Evolutionary conservation across 92 coral and sea anemone species (phyloP).

Genomic region (Pocillopora meandrina): DNA sequence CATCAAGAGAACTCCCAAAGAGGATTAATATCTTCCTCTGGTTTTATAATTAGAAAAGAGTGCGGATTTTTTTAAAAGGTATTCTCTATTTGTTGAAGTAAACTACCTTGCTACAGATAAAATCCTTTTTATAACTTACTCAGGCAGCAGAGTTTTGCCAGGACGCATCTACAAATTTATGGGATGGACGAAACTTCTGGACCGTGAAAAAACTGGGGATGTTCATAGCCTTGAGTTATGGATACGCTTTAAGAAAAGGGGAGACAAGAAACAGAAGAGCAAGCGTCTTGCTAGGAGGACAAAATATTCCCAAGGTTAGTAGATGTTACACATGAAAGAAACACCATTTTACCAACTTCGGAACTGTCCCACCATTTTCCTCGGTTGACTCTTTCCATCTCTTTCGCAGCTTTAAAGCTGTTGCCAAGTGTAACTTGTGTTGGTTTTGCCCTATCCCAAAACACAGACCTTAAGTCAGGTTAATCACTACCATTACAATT

Average conservation of each 20-base stretch:
- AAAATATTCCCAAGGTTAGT: conserved; percentile 58
- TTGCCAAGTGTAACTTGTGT: no score
- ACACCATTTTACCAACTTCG: not conserved
- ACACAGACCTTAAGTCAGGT: no score
- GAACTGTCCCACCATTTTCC: no score
- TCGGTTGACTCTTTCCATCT: no score
- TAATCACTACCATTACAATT: no score
- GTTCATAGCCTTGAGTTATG: conserved; percentile 82
- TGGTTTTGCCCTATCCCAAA: no score
- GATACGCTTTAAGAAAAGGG: conserved; percentile 73
- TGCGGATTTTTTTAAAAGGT: no score
- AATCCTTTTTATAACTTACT: not conserved
- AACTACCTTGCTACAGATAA: not conserved
- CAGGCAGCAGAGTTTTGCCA: conserved; percentile 74
- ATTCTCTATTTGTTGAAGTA: no score
- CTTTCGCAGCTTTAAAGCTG: no score
- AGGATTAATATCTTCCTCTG: no score
- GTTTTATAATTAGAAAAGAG: no score
- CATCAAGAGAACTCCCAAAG: no score
- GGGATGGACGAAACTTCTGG: conserved; percentile 82
- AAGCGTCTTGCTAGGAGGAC: conserved; percentile 62
- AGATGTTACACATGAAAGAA: not conserved
- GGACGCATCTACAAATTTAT: conserved; percentile 66
- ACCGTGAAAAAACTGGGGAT: conserved; percentile 67
- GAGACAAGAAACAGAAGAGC: conserved; percentile 43